phyloP scores from a whole-genome alignment of 2,113 vertebrate genomes.

The Rhegmatorhina hoffmannsi region DNA sequence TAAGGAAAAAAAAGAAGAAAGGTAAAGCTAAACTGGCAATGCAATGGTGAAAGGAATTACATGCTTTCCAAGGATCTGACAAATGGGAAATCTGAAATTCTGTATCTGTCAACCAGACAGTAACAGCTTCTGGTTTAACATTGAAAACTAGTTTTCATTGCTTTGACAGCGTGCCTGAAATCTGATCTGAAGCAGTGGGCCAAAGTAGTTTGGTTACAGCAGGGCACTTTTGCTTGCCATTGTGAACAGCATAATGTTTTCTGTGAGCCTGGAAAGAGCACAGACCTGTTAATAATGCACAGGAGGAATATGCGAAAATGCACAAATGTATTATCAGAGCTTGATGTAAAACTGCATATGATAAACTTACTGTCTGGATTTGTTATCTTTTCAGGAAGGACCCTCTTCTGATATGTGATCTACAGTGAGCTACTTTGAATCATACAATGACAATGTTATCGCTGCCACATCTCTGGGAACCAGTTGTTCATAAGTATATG shows the following conservation, averaged over 20 bases:
- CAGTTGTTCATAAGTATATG: slow-evolving; percentile 35
- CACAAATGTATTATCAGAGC: neutral
- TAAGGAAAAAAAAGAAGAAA: neutral
- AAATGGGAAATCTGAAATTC: neutral
- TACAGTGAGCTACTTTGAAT: neutral
- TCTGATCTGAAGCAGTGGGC: neutral
- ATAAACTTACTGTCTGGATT: slow-evolving; percentile 10
- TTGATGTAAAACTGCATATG: neutral
- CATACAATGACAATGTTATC: slow-evolving; percentile 63
- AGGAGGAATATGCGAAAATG: neutral
- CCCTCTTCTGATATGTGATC: slow-evolving; percentile 56
- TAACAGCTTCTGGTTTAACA: neutral
- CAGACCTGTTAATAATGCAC: neutral
- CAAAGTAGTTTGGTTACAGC: neutral
- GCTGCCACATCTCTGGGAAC: slow-evolving; percentile 65
- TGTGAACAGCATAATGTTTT: neutral
- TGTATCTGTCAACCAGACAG: neutral
- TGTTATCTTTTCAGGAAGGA: slow-evolving; percentile 47
- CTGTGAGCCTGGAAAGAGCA: neutral
- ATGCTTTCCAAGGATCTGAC: neutral
- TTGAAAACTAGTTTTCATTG: neutral
- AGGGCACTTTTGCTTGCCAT: neutral
- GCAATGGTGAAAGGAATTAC: neutral
- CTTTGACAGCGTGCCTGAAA: neutral
- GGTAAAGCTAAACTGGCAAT: neutral